Base-by-base conservation (phyloP, 2,888 invertebrate genomes). In the Lydus trimaculatus region DNA sequence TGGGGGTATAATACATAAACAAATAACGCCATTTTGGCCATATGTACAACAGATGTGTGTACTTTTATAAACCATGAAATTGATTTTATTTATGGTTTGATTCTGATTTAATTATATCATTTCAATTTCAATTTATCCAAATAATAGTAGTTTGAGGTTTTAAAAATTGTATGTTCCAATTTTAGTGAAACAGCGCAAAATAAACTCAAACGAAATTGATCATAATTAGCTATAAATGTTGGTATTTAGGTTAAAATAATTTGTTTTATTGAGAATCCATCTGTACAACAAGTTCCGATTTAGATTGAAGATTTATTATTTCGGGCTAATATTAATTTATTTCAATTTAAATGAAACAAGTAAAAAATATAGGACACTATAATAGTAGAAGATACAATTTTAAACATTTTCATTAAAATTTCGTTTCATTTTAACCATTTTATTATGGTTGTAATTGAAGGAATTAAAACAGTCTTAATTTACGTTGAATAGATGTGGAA, bases 1-100 rank as follows among this genome's bases (percentile, higher is more conserved):
- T 52, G 23, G 52, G 52, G 52, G 0, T 11, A 6, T 15, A 9
- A 20, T 20, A 8, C 9, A 1, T 13, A 52, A 52, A 52, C 25
- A 52, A 25, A 52, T 52, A 23, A 20, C 20, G 5, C 48, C 20
- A 9, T 5, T 48, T 48, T 48, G 23, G 11, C 23, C 52, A 52
- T 52, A 52, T 52, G 52, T 23, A 52, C 11, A 52, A 52, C 52
- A 52, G 52, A 52, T 52, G 52, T 52, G 52, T 52, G 52, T 52
- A 25, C 52, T 5, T 13, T 25, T 52, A 5, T 25, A 52, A 23
- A 52, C 52, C 13, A 13, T 52, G 25, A 52, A 52, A 52, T 52
- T 52, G 52, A 52, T 52, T 25, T 25, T 52, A 13, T 23, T 52
- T 23, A 13, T 25, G 48, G 2, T 20, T 52, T 25, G 13, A 52